Conservation (phyloP, 2,113 vertebrate species). For the Eonycteris spelaea region DNA sequence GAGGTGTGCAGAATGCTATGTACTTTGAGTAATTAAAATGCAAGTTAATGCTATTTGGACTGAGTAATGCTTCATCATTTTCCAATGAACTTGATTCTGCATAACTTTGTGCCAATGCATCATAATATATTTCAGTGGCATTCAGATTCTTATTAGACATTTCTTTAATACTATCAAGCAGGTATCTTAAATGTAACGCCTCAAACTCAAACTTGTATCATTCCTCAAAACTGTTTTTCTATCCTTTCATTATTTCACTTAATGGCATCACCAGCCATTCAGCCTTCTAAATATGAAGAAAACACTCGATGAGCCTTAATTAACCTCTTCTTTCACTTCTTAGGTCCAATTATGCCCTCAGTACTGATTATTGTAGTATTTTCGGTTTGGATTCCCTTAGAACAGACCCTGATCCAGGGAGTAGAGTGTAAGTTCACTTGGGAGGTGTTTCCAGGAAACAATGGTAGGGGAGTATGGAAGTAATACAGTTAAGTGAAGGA, state of each 20-base stretch:
- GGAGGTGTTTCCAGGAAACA: background rate
- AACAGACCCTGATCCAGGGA: background rate
- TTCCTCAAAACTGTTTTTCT: background rate
- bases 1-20: background rate
- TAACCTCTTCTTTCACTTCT: background rate
- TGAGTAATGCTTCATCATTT: background rate
- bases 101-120: background rate
- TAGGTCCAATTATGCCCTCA: background rate
- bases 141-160: background rate
- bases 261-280: background rate
- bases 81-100: background rate
- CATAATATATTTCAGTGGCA: background rate
- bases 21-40: background rate
- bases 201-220: constrained; percentile 2
- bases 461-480: background rate
- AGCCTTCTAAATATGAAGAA: background rate
- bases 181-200: background rate
- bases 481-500: background rate
- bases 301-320: background rate
- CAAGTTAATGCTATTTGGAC: background rate
- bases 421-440: background rate
- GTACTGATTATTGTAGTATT: background rate
- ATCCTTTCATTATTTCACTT: background rate
- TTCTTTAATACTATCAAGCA: background rate
- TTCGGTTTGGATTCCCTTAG: background rate